phyloP scores from a whole-genome alignment of 2,888 invertebrate genomes.

The Acanthopleura granulata region DNA sequence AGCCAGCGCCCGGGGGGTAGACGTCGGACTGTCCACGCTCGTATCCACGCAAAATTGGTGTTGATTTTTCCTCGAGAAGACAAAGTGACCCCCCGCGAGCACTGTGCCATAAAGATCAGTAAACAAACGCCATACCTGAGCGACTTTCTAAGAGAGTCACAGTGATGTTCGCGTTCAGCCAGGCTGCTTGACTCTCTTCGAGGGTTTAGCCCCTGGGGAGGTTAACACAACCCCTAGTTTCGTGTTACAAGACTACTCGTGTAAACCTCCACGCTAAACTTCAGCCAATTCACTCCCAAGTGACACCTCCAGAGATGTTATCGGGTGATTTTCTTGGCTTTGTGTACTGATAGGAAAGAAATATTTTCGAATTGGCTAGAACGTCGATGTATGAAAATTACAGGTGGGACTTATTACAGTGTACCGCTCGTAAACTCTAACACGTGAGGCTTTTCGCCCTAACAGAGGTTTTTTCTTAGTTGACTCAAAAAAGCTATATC shows the following conservation, averaged over 20 bases:
- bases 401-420: neutral
- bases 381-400: neutral
- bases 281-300: neutral
- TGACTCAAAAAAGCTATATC: too few relatives aligned
- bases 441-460: too few relatives aligned
- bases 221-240: neutral
- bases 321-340: constrained; percentile 4
- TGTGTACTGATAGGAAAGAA: neutral
- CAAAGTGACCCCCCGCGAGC: neutral
- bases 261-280: neutral
- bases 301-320: constrained; percentile 13
- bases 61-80: constrained; percentile 5
- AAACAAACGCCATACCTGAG: constrained; percentile 14
- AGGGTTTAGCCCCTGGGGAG: neutral
- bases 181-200: neutral
- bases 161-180: neutral
- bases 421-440: too few relatives aligned
- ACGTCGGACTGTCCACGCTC: constrained; percentile 10
- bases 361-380: neutral
- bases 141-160: neutral
- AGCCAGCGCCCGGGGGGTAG: neutral
- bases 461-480: too few relatives aligned
- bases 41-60: neutral
- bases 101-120: constrained; percentile 1
- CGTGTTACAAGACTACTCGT: neutral